A percentile compares a stretch with the other conserved stretches of the same genome.
These are phyloP conservation scores for Nibea albiflora DNA, from an alignment of 2,113 vertebrate species.

Conservation along the genomic window DNA sequence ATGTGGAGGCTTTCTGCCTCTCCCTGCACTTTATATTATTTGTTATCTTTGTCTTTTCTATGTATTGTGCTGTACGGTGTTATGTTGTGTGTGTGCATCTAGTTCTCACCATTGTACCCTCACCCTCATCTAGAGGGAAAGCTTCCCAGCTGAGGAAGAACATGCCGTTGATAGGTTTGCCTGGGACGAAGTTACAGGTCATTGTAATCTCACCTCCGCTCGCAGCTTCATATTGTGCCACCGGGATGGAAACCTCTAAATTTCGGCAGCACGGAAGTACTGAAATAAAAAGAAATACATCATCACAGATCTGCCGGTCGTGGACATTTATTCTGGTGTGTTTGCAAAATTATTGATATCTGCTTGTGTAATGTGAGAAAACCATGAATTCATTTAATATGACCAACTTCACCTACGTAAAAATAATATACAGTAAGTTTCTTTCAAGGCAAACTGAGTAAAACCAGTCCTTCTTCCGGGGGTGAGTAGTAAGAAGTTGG, in stretches of 20 bases:
- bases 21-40: no score
- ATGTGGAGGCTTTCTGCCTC: no score
- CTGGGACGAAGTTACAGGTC: slow-evolving; percentile 82
- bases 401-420: background rate
- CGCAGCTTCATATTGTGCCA: slow-evolving; percentile 69
- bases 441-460: background rate
- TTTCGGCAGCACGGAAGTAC: slow-evolving; percentile 77
- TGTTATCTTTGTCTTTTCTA: no score
- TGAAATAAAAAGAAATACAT: slow-evolving; percentile 60
- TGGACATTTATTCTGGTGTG: background rate
- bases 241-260: slow-evolving; percentile 82
- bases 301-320: background rate
- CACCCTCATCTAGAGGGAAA: background rate
- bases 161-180: accelerated
- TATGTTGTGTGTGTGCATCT: background rate
- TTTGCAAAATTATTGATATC: background rate
- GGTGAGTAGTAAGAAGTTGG: slow-evolving; percentile 13
- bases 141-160: slow-evolving; percentile 78
- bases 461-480: slow-evolving; percentile 24
- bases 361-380: background rate
- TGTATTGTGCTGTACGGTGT: background rate
- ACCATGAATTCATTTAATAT: background rate
- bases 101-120: slow-evolving; percentile 58
- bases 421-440: background rate
- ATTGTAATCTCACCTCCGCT: slow-evolving; percentile 78